Evolutionary conservation across 2,797 vertebrate species (phyloP), one percentile per base, ranked within the genome.

Genomic region (Sebastes kiyomatsui): DNA sequence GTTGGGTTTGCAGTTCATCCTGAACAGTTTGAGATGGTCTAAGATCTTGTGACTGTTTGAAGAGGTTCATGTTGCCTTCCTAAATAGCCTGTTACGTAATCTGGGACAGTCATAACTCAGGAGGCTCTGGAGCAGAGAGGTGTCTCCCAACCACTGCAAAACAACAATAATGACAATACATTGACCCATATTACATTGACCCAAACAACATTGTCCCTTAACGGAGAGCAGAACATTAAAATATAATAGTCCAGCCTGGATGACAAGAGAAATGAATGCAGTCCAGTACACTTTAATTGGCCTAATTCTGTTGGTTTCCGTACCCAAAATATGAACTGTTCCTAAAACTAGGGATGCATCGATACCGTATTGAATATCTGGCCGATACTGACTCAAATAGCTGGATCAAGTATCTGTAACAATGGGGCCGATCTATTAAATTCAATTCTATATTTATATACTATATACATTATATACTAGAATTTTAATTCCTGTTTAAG

Each of bases 1-100:
- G 68, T 42, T 79, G 74, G 68, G 59, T 78, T 91, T 87, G 73
- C 75, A 90, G 71, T 73, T 90, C 76, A 86, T 88, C 84, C 72
- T 85, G 83, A 82, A 83, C 72, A 69, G 84, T 84, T 89, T 88
- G 90, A 89, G 92, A 93, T 94, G 94, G 67, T 86, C 91, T 88
- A 87, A 91, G 93, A 94, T 94, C 95, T 95, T 96, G 95, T 96
- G 96, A 96, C 94, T 91, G 87, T 92, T 93, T 82, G 85, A 93
- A 93, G 80, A 91, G 93, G 94, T 95, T 96, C 96, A 95, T 92
- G 90, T 96, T 96, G 92, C 96, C 87, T 89, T 94, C 94, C 93
- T 91, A 95, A 95, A 94, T 94, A 91, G 91, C 82, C 91, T 65
- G 87, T 95, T 95, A 92, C 80, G 87, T 93, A 95, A 95, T 85